These are phyloP conservation scores for Nasonia giraulti DNA, from an alignment of 1,140 invertebrate species.

Conservation along the genomic window DNA sequence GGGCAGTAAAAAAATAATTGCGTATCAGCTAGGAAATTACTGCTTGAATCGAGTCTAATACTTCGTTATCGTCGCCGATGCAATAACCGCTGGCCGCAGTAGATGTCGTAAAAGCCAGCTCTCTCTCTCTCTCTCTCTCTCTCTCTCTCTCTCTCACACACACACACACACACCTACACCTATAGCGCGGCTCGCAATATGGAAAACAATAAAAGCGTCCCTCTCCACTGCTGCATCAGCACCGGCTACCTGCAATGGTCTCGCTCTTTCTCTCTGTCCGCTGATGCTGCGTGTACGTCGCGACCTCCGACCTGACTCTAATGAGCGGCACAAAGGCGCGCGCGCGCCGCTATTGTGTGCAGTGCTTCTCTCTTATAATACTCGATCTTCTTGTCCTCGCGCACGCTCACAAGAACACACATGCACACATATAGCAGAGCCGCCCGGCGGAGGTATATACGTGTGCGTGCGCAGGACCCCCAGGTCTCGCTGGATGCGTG, in stretches of 20 bases:
- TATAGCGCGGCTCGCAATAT: not conserved
- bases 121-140: no score
- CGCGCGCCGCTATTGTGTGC: constrained; percentile 66
- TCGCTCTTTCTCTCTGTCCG: constrained; percentile 44
- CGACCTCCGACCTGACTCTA: constrained; percentile 66
- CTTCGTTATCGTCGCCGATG: no score
- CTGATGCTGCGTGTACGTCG: constrained; percentile 47
- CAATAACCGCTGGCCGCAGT: not conserved
- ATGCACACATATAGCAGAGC: not conserved
- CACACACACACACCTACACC: no score
- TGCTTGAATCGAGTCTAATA: no score
- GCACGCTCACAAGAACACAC: not conserved
- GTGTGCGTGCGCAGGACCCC: not conserved
- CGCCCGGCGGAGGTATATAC: not conserved
- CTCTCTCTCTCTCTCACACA: no score
- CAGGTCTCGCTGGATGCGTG: not conserved
- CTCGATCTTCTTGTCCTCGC: constrained; percentile 4
- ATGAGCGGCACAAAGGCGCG: constrained; percentile 62
- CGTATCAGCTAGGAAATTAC: not conserved
- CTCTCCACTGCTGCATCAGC: not conserved
- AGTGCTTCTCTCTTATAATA: constrained; percentile 47
- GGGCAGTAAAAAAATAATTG: not conserved
- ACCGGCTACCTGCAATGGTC: constrained; percentile 44
- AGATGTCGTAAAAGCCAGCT: not conserved
- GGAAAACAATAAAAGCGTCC: constrained; percentile 19